Evolutionary conservation across 30 jellyfish, hydroid and myxozoan species (phyloP).

Genomic region (Hydractinia echinata): DNA sequence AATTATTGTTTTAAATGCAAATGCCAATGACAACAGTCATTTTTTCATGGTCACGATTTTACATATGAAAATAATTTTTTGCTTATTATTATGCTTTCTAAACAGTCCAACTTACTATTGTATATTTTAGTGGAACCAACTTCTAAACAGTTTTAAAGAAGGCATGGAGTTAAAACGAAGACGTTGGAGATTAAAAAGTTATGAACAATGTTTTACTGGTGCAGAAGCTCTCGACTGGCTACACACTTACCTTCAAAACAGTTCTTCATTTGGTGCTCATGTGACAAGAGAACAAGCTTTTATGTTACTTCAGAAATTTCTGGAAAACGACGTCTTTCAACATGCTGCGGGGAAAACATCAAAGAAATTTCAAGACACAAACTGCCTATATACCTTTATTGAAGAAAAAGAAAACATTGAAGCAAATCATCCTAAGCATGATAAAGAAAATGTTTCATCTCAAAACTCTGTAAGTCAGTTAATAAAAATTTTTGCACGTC

Average conservation of each 20-base stretch:
- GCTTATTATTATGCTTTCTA: no score
- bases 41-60: no score
- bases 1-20: no score
- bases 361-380: conserved; percentile 52
- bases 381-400: conserved; percentile 54
- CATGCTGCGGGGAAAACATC: conserved; percentile 40
- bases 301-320: conserved; percentile 67
- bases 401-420: not conserved
- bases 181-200: conserved; percentile 72
- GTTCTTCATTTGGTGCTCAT: conserved; percentile 60
- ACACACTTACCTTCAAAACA: conserved; percentile 41
- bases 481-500: not conserved
- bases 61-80: no score
- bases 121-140: conserved; percentile 78
- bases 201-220: conserved; percentile 76
- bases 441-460: conserved; percentile 17
- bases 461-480: not conserved
- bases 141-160: conserved; percentile 55
- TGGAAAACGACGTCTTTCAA: conserved; percentile 59
- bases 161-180: conserved; percentile 60
- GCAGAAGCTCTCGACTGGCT: conserved; percentile 79
- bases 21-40: no score
- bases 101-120: not conserved
- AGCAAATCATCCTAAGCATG: conserved; percentile 13
- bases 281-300: conserved; percentile 70